Evolutionary conservation across 2,113 vertebrate species (phyloP), one percentile per base, ranked within the genome.

Genomic region (Beaufortia kweichowensis): DNA sequence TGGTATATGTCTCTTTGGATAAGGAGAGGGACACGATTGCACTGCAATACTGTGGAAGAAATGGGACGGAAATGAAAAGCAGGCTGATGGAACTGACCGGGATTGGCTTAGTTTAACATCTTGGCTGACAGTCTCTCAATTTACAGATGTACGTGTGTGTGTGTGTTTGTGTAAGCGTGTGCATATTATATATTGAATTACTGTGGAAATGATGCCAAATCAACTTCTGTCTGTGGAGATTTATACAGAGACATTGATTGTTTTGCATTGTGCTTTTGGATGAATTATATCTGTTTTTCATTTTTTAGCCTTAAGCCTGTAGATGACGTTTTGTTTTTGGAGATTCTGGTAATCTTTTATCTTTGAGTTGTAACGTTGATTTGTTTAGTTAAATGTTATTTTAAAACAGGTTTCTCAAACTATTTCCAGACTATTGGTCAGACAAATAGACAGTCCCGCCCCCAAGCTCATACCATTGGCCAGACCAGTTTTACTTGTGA

Each of bases 141-240:
- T 26, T 60, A 33, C 12, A 63, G 61, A 2, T 19, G 19, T 8
- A 8, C 6, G 4, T 50, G 48, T 50, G 14, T 61, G 64, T 23
- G 75, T 67, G 33, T 26, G 61, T 41, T 43, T 73, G 33, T 43
- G 31, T 59, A n/a, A n/a, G n/a, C n/a, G n/a, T n/a, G n/a, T n/a
- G n/a, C n/a, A n/a, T 12, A 86, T 88, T 87, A 88, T 82, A 85
- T 85, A 90, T 91, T 89, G 84, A 89, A 85, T 57, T 77, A 81
- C 48, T 24, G 29, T 2, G 74, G 85, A 81, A 35, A 9, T 79
- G 69, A 80, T 85, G 77, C 81, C 76, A 86, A 87, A 89, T 86
- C 80, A 87, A 84, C 81, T 80, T 68, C 80, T 64, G 81, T 89
- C 81, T 84, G 81, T 76, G 75, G 69, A 80, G 86, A 87, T 66